Base-by-base conservation (phyloP, 2,797 vertebrate genomes). In the Etheostoma nigrum region DNA sequence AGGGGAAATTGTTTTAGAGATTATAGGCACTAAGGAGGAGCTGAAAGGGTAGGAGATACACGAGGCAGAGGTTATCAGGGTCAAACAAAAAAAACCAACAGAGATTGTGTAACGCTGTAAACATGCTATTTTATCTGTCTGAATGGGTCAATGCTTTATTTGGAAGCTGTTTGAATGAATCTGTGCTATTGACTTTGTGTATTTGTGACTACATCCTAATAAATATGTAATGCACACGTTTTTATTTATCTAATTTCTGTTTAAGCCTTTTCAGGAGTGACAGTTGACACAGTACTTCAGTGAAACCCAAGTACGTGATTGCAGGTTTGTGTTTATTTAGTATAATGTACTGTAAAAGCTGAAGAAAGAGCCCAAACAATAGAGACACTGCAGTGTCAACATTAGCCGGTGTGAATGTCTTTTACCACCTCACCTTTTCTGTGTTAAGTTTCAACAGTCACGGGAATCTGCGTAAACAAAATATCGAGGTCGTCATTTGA, bases 181-280 rank as follows among this genome's bases (percentile, higher is more conserved):
- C 25, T 33, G 19, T 81, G 40, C 7, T 23, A 11, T 23, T 53
- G 25, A 62, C 25, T 64, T 65, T 72, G 27, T 78, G 33, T 77
- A 5, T 76, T 63, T 85, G 65, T 82, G 21, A 54, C 70, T 47
- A 3, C 10, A 60, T 84, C 67, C 19, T 18, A 92, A 94, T 94
- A 93, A 92, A 91, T 81, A 67, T 86, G 73, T 84, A 68, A 88
- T 76, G 66, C 74, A 83, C 67, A 63, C 44, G 7, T 9, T 61
- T 67, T 45, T 55, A 12, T 78, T 63, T 19, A n/a, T 64, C 23
- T 55, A 1, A 4, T 64, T 40, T 19, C 15, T 52, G 19, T 25
- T 72, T 11, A 2, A 52, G n/a, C 19, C 4, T 36, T 67, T 63
- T 66, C 54, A 63, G 48, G 40, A 47, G 18, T 16, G 19, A 54